Conservation (phyloP, 2,113 vertebrate species). For the Mesitornis unicolor region DNA sequence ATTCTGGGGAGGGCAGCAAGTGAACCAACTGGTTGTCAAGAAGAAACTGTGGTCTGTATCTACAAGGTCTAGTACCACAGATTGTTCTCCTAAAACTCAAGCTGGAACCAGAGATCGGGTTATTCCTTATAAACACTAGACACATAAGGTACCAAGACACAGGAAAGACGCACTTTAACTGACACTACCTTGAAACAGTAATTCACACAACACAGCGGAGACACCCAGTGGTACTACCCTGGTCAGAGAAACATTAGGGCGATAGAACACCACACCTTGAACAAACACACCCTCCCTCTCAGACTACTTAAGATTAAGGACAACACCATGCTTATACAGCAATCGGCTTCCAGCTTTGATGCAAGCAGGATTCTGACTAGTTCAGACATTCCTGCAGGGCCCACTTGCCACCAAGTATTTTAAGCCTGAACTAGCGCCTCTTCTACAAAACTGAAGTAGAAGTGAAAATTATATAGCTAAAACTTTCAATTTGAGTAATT, state of each 20-base stretch:
- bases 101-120: rapidly evolving
- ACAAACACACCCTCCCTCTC: not conserved
- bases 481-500: not conserved
- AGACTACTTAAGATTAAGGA: not conserved
- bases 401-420: not conserved
- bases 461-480: not conserved
- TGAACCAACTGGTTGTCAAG: not conserved
- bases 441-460: not conserved
- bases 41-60: not conserved
- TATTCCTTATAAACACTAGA: not conserved
- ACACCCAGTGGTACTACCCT: rapidly evolving
- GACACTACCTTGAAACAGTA: not conserved
- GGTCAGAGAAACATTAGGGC: not conserved
- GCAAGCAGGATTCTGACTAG: not conserved
- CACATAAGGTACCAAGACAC: rapidly evolving
- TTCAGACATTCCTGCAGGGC: not conserved
- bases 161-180: not conserved
- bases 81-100: rapidly evolving
- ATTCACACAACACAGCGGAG: not conserved
- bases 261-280: not conserved
- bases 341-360: not conserved
- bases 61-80: rapidly evolving
- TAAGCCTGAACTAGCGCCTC: not conserved
- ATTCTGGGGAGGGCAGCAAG: rapidly evolving
- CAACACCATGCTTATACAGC: not conserved